Base-by-base conservation (phyloP, 1,140 invertebrate species). In the Orussus abietinus region DNA sequence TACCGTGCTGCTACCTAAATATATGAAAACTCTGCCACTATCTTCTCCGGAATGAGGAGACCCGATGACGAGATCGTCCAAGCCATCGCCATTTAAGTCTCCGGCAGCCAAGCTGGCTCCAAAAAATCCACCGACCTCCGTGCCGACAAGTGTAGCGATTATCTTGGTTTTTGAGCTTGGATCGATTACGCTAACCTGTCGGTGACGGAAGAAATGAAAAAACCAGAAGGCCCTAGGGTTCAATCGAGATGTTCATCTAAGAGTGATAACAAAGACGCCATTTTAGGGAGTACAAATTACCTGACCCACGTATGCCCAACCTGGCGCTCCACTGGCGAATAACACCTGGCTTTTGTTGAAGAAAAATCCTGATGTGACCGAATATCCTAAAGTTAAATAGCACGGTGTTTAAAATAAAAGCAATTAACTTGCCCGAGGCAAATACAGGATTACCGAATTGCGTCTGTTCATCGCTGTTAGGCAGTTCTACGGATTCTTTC, bases 111-210 rank as follows among this genome's bases (percentile, higher is more conserved):
- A 59, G 18, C 78, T 75, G 0, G 82, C 77, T 3, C 89, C 90
- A 60, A 90, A 92, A 60, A 86, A 89, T 35, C 86, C 79, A 2
- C 87, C 88, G 9, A 82, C 65, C 57, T 87, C 77, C 19, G 68
- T 69, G 0, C 85, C 84, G 11, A 64, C 13, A 51, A 57, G 30
- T 42, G 40, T 38, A 31, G 53, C 29, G 10, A 40, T 5, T 30
- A 50, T n/a, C 14, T n/a, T n/a, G n/a, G n/a, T n/a, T n/a, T n/a
- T 9, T 47, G 35, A 51, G 67, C 65, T 52, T 66, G 40, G 40
- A 40, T 62, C 26, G 1, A 59, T 38, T 33, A 61, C n/a, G n/a
- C n/a, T n/a, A n/a, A n/a, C n/a, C n/a, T n/a, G n/a, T n/a, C n/a
- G n/a, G n/a, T n/a, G n/a, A n/a, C n/a, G n/a, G n/a, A n/a, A n/a